Base-by-base conservation (phyloP, 2,113 vertebrate species). In the Chroicocephalus ridibundus region DNA sequence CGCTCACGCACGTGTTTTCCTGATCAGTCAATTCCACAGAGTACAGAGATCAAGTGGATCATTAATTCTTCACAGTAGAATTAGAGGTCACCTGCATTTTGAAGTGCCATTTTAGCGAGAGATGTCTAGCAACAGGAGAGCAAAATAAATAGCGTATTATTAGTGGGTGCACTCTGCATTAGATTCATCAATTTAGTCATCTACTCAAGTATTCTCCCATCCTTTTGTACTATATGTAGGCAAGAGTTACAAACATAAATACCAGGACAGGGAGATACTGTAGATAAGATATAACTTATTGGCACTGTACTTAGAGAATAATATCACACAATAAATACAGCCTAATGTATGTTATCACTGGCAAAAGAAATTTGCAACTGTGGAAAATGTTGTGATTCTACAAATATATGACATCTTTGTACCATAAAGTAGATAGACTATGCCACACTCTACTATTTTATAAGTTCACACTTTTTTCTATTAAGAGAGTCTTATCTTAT, bases 41-140 rank as follows among this genome's bases (percentile, higher is more conserved):
- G 64, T 15, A 65, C 38, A 74, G 64, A 83, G 65, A 90, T 85
- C 90, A 94, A 95, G 88, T 82, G 93, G 90, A 82, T 85, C 74
- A 80, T 85, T 94, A 89, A 95, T 91, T 85, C 81, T 66, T 74
- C 70, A 62, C 65, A 44, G 70, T 10, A 80, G 81, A 84, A 88
- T 91, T 90, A 94, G 94, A 94, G 77, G 62, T 89, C 62, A 92
- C 44, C 49, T 91, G 80, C 58, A 85, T 94, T 94, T 75, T 89
- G 68, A 92, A 88, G 29, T 24, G 55, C 5, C 51, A 36, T 88
- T 92, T 95, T 81, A 85, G 51, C 65, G 47, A 89, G 51, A 54
- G 17, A 60, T 38, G 16, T 71, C 68, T 66, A 93, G 91, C 62
- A 90, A 70, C 26, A 84, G 18, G 44, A 80, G 26, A 68, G 38